These are phyloP conservation scores for Epinephelus moara DNA, from an alignment of 2,113 vertebrate species.

Conservation along the genomic window DNA sequence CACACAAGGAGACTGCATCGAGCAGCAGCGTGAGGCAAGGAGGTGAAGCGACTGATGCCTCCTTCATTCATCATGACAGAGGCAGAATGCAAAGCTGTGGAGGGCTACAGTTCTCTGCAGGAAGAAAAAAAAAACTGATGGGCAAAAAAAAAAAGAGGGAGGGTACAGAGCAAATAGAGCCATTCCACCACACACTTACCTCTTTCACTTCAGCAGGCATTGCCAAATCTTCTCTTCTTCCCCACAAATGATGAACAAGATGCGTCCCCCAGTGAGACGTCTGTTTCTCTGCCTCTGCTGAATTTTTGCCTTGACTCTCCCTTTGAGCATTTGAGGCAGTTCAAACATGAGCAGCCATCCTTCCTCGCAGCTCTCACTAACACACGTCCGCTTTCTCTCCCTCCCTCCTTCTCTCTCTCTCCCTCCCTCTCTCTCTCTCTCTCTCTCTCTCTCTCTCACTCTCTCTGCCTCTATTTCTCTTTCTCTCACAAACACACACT, in stretches of 20 bases:
- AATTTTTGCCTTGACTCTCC: conserved; percentile 62
- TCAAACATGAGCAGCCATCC: conserved; percentile 83
- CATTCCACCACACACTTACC: conserved; percentile 81
- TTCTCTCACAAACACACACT: conserved; percentile 60
- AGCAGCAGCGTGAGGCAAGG: conserved; percentile 60
- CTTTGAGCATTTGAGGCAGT: conserved; percentile 71
- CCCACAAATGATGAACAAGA: conserved; percentile 69
- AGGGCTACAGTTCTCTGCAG: conserved; percentile 65
- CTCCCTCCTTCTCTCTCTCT: conserved; percentile 17
- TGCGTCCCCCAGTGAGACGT: conserved; percentile 66
- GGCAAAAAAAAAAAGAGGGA: conserved; percentile 61
- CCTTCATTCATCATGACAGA: conserved; percentile 74
- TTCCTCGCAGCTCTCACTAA: conserved; percentile 77
- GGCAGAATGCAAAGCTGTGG: conserved; percentile 66
- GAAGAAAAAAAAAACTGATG: conserved; percentile 46
- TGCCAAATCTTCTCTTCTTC: conserved; percentile 72
- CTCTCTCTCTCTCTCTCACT: conserved; percentile 24
- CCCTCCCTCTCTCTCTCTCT: conserved; percentile 12
- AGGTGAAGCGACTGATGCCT: conserved; percentile 62
- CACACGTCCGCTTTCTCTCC: conserved; percentile 67
- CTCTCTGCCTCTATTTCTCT: conserved; percentile 52
- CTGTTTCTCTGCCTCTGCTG: conserved; percentile 47
- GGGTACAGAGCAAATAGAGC: conserved; percentile 66
- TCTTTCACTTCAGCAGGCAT: conserved; percentile 86
- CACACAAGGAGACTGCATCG: conserved; percentile 76